phyloP scores from a whole-genome alignment of 2,888 invertebrate genomes.

The Leptinotarsa haldemani region DNA sequence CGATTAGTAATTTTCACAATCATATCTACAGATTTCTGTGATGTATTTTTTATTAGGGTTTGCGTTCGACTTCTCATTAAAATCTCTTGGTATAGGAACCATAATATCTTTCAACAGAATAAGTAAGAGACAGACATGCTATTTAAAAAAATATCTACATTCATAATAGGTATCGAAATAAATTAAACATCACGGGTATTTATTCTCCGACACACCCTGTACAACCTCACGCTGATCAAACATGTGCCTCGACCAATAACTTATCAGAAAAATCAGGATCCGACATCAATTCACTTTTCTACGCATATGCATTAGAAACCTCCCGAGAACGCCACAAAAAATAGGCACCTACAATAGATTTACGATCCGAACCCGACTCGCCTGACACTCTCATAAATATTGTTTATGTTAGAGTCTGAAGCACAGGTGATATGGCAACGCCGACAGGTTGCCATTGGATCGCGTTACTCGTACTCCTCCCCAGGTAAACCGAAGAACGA shows the following conservation, averaged over 20 bases:
- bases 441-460: constrained; percentile 58
- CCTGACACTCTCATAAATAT: constrained; percentile 67
- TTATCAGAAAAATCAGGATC: constrained; percentile 46
- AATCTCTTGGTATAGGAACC: neutral
- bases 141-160: neutral
- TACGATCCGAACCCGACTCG: constrained; percentile 65
- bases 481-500: constrained; percentile 55
- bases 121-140: neutral
- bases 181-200: neutral
- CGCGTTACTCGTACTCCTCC: constrained; percentile 56
- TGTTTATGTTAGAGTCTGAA: constrained; percentile 65
- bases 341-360: constrained; percentile 63
- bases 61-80: neutral
- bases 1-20: neutral
- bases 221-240: constrained; percentile 32
- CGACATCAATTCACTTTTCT: constrained; percentile 51
- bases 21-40: neutral
- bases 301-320: constrained; percentile 57
- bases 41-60: neutral
- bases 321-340: constrained; percentile 55
- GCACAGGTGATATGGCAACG: constrained; percentile 63
- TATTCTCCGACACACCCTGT: constrained; percentile 23
- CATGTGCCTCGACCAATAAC: constrained; percentile 45
- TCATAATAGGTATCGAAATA: neutral
- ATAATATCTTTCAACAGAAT: neutral